Base-by-base conservation (phyloP, 2,888 invertebrate species). In the Chouioia cunea region DNA sequence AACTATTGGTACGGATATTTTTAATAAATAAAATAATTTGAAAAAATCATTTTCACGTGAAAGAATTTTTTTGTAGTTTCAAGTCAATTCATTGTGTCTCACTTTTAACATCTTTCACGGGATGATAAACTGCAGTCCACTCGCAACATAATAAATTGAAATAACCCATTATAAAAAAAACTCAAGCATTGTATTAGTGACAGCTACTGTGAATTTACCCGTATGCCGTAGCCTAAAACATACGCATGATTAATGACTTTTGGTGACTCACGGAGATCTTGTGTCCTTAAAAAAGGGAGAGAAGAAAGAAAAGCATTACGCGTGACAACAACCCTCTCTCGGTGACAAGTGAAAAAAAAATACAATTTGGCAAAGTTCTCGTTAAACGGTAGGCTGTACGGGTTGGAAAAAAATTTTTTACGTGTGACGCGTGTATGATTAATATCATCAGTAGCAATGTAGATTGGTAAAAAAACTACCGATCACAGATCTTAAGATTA, bases 321-420 rank as follows among this genome's bases (percentile, higher is more conserved):
- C 8, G 36, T 14, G 23, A 22, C n/a, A n/a, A 6, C 74, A 71
- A 71, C 70, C 74, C 74, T 71, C 69, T 74, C 72, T n/a, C 59
- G 16, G 52, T 70, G 68, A 63, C 70, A 71, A 71, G 63, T 71
- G 70, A 71, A 68, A 60, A 52, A 59, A 57, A 70, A 71, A 69
- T 59, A 70, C 70, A 70, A 71, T 74, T 71, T 70, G 70, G 69
- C 70, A 50, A 74, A 74, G 71, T 71, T 66, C 68, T 68, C 62
- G 63, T 65, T 73, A 73, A 73, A 73, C 71, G 73, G 63, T 73
- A 71, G 73, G 73, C 71, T 54, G 47, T 54, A 56, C 57, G 22
- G 18, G 44, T 47, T n/a, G 54, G n/a, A 62, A 71, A 66, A 65
- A 50, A 50, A 67, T 65, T 56, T 60, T 67, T 56, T 58, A 64